Evolutionary conservation across 2,888 invertebrate genomes (phyloP).

Genomic region (Odontothrips loti): DNA sequence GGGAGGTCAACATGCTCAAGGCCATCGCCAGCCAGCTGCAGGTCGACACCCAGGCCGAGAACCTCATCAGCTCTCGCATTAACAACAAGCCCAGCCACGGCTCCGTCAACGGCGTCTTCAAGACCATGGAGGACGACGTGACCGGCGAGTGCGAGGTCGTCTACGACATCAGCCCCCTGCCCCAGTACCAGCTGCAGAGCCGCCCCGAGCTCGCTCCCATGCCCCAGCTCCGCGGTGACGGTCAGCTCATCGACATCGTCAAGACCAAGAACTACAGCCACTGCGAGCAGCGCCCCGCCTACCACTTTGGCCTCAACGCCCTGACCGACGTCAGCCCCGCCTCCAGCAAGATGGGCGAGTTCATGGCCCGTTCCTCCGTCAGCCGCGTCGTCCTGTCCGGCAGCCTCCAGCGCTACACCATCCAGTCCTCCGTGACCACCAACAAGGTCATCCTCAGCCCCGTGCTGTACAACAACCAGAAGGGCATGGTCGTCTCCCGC

Average conservation of each 20-base stretch:
- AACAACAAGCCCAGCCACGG: conserved; percentile 48
- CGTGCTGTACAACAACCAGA: conserved; percentile 53
- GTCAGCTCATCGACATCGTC: conserved; percentile 56
- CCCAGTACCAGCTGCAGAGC: conserved; percentile 53
- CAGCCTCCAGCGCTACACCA: conserved; percentile 53
- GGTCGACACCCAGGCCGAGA: conserved; percentile 59
- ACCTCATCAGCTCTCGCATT: conserved; percentile 50
- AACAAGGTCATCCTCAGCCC: conserved; percentile 47
- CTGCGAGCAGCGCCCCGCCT: conserved; percentile 58
- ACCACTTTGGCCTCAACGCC: conserved; percentile 61
- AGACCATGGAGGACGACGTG: conserved; percentile 66
- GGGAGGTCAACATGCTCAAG: conserved; percentile 66
- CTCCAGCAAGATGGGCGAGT: conserved; percentile 51
- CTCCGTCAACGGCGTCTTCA: conserved; percentile 55
- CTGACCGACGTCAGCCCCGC: conserved; percentile 53
- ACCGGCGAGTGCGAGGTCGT: conserved; percentile 66
- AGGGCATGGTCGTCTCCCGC: conserved; percentile 59
- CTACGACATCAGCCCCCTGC: conserved; percentile 62
- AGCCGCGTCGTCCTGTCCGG: conserved; percentile 57
- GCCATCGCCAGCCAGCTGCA: conserved; percentile 65
- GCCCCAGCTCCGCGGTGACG: conserved; percentile 46
- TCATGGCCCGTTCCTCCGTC: conserved; percentile 54
- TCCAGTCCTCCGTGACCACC: conserved; percentile 61
- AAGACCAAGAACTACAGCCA: conserved; percentile 63
- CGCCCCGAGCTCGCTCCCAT: conserved; percentile 53